Base-by-base conservation (phyloP, 1,140 invertebrate species). In the Scaptomyza pallida region DNA sequence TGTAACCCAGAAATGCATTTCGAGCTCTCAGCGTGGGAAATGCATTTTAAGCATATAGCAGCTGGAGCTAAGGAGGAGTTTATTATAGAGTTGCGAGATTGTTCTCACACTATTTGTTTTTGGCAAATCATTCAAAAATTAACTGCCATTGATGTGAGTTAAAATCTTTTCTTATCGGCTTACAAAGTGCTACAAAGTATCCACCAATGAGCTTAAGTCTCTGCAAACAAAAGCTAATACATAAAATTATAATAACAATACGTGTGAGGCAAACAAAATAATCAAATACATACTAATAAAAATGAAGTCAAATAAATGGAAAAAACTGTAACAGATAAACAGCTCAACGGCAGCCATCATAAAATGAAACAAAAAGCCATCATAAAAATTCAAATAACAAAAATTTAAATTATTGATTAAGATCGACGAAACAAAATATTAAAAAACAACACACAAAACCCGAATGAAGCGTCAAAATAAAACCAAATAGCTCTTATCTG, bases 401-500 rank as follows among this genome's bases (percentile, higher is more conserved):
- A 83, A 88, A 86, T 88, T 81, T 88, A 88, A 88, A 86, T 86
- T 88, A 86, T 86, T 88, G 81, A 86, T 86, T 78, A 88, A 86
- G 82, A 86, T 88, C 78, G 71, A 64, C 72, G 80, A 55, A 79
- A 85, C 72, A 72, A 85, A 86, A 81, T 81, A 86, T 75, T 72
- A 79, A 79, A 83, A 72, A 47, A 65, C 50, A 3, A 65, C 50
- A 65, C 52, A 69, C 55, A 64, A 75, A 59, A 63, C 47, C 57
- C 52, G 70, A 68, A 70, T 61, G 37, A 75, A 57, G 70, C 73
- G 75, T 82, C 79, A 83, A 82, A 83, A 85, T 83, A 82, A 78
- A 26, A 51, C 8, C 60, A 72, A 48, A 43, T 65, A 50, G 30
- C 48, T 57, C 48, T 59, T 45, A n/a, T 21, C 12, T 45, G 21